phyloP scores from a whole-genome alignment of 2,113 vertebrate genomes.

The Pampusana beccarii region DNA sequence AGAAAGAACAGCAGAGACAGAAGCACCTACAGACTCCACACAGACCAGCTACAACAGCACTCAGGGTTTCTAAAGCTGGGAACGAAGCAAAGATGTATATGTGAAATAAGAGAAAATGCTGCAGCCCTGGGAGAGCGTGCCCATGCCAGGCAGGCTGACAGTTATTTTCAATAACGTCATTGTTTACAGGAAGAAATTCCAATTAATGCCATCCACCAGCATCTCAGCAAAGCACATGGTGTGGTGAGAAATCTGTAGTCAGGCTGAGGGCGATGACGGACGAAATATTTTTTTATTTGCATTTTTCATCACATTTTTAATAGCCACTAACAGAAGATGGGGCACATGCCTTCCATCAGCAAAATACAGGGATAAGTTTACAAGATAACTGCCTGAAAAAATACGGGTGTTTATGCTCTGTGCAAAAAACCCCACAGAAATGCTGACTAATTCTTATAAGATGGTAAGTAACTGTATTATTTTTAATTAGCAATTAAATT shows the following conservation, averaged over 20 bases:
- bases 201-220: not conserved
- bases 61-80: not conserved
- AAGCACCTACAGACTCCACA: not conserved
- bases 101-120: not conserved
- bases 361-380: not conserved
- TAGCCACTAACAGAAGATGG: not conserved
- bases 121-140: not conserved
- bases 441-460: conserved; percentile 23
- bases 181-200: not conserved
- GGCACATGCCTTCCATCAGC: not conserved
- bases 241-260: not conserved
- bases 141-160: not conserved
- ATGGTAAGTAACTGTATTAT: not conserved
- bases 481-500: conserved; percentile 56
- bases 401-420: not conserved
- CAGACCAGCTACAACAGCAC: not conserved
- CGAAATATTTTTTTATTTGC: not conserved
- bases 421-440: not conserved
- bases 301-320: not conserved
- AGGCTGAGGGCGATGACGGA: not conserved
- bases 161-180: not conserved
- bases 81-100: not conserved
- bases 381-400: not conserved
- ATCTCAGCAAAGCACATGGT: not conserved
- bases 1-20: not conserved